Percentiles rank a stretch among this genome's conserved stretches.
phyloP scores from a whole-genome alignment of 2,113 vertebrate species.

The Anseranas semipalmata region DNA sequence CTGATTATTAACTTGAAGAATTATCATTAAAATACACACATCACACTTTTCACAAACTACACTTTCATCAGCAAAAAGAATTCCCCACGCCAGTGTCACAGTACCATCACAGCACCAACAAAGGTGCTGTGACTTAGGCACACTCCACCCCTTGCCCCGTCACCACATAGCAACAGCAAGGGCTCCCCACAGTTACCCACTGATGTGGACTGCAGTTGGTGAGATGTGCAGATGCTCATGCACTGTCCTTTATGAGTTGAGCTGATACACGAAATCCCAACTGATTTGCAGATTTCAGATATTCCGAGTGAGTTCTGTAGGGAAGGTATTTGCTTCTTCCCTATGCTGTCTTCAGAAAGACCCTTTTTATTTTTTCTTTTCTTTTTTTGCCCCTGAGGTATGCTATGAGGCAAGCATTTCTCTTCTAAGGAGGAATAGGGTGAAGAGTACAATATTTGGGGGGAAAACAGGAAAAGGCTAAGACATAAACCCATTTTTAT shows the following conservation, averaged over 20 bases:
- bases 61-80: not conserved
- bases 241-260: not conserved
- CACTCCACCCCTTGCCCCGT: not conserved
- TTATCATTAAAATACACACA: not conserved
- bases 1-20: not conserved
- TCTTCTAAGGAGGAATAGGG: not conserved
- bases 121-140: accelerated
- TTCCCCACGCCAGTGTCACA: not conserved
- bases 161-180: not conserved
- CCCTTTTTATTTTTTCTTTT: no score
- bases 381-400: not conserved
- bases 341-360: not conserved
- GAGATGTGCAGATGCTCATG: not conserved
- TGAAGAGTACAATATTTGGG: not conserved
- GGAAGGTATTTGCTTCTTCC: not conserved
- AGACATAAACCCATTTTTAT: not conserved
- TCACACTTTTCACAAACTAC: not conserved
- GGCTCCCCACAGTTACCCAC: not conserved
- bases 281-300: not conserved
- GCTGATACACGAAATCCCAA: not conserved
- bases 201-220: not conserved
- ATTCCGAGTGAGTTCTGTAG: not conserved
- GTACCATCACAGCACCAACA: not conserved
- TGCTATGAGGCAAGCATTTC: not conserved
- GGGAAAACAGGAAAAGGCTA: not conserved